These are phyloP conservation scores for Acronicta alni DNA, from an alignment of 2,888 invertebrate species.

Conservation along the genomic window DNA sequence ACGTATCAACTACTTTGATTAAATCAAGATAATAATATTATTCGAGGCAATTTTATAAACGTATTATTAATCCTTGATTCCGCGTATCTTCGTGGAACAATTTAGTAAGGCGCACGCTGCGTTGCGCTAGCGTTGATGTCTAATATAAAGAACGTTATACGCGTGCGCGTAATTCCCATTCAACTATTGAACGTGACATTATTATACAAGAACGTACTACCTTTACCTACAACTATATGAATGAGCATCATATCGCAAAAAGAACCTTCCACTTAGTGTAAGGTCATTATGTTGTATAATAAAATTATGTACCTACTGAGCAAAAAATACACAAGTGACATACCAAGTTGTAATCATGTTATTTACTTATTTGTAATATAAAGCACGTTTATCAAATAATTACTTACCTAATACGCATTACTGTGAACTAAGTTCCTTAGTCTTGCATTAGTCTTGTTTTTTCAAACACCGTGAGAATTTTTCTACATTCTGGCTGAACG, in stretches of 20 bases:
- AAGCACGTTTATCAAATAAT: not conserved
- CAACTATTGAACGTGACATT: conserved; percentile 43
- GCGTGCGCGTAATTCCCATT: conserved; percentile 51
- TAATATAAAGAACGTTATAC: conserved; percentile 53
- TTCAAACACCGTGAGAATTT: too few species aligned
- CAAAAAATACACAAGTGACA: conserved; percentile 3
- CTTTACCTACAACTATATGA: conserved; percentile 35
- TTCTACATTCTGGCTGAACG: too few species aligned
- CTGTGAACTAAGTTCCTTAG: not conserved
- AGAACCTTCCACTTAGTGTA: conserved; percentile 36
- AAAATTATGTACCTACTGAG: not conserved
- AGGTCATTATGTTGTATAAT: conserved; percentile 20
- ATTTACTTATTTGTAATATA: not conserved
- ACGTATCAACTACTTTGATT: not conserved
- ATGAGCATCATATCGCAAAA: conserved; percentile 39
- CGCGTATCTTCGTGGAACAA: conserved; percentile 11
- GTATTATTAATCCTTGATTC: conserved; percentile 18
- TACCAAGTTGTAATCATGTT: not conserved
- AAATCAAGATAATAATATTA: not conserved
- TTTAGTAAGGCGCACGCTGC: conserved; percentile 15
- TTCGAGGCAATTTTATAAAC: conserved; percentile 9
- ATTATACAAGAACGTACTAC: conserved; percentile 22
- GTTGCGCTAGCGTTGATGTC: conserved; percentile 60
- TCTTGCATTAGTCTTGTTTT: too few species aligned
- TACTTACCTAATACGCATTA: not conserved